Evolutionary conservation across 1,140 invertebrate genomes (phyloP), one percentile per base, ranked within the genome.

Genomic region (Drosophila prosaltans): DNA sequence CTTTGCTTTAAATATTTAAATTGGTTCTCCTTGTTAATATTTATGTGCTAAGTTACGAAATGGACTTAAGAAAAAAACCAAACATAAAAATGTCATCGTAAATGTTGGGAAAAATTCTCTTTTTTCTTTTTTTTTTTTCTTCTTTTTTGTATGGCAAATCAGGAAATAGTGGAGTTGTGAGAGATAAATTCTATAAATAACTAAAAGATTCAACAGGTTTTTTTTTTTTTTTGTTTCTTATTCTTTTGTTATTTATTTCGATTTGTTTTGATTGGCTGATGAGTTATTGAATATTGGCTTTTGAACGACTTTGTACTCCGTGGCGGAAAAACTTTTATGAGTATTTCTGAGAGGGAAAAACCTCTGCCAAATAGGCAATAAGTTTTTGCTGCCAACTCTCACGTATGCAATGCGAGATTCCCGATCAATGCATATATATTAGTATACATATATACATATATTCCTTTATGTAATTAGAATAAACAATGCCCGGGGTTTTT

Each of bases 141-240:
- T 16, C 16, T 16, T 16, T 16, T 16, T 16, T 16, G 16, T 16
- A 16, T 16, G 16, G 16, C 16, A 16, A 16, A 16, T 64, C 80
- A 82, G 75, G 72, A 83, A 83, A 80, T 65, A 55, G 48, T 72
- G 41, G 54, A 81, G 63, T 68, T 78, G 74, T 81, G 82, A 78
- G 62, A 59, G 65, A 68, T 28, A 26, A 51, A 9, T 62, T 69
- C 64, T 81, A 68, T 55, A 66, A 78, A 67, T 78, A 69, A 65
- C 57, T 36, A 26, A 69, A 62, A 68, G 43, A 66, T 36, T 65
- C 57, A 75, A 68, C 72, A 60, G 71, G 83, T 79, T 88, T 73
- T 65, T 39, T 39, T 62, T n/a, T 10, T 39, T 39, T 62, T n/a
- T 10, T n/a, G 21, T 26, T 16, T 32, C 28, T n/a, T 16, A 59